Evolutionary conservation across 2,888 invertebrate species (phyloP).

Genomic region (Pemphredon lugubris): DNA sequence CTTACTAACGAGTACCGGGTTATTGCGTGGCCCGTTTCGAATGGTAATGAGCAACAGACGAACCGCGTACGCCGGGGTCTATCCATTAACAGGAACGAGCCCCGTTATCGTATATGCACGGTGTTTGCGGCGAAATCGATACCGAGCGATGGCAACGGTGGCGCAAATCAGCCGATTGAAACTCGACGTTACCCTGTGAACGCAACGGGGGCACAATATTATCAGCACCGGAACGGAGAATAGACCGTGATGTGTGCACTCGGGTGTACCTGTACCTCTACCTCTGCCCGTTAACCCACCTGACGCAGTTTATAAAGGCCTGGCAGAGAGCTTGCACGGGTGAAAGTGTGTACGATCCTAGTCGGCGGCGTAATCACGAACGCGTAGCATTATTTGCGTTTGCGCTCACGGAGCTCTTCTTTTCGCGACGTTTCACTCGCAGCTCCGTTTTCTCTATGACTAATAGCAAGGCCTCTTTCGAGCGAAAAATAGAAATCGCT

Average conservation of each 20-base stretch:
- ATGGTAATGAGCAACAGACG: constrained; percentile 49
- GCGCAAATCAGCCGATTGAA: constrained; percentile 59
- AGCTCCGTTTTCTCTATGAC: too few species aligned
- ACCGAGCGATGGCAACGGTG: constrained; percentile 34
- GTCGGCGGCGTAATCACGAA: too few species aligned
- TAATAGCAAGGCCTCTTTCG: too few species aligned
- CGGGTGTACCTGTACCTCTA: not conserved
- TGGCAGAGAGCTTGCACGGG: too few species aligned
- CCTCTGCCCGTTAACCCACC: too few species aligned
- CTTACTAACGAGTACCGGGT: constrained; percentile 48
- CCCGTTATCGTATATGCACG: constrained; percentile 14
- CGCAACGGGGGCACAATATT: constrained; percentile 50
- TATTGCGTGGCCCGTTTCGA: constrained; percentile 39
- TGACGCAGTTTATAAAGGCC: too few species aligned
- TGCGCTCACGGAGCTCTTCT: too few species aligned
- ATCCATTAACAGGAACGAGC: constrained; percentile 43
- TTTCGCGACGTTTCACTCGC: too few species aligned
- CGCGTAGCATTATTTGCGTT: too few species aligned
- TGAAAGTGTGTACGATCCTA: too few species aligned
- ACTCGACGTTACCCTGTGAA: constrained; percentile 44
- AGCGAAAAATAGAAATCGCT: too few species aligned
- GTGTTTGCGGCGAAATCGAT: constrained; percentile 49
- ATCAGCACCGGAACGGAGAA: constrained; percentile 33
- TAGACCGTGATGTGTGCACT: constrained; percentile 48
- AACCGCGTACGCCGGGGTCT: constrained; percentile 17